Percentiles rank a stretch among this genome's conserved stretches.
Conservation (phyloP, 1,140 invertebrate species). For the Drosophila parvula region DNA sequence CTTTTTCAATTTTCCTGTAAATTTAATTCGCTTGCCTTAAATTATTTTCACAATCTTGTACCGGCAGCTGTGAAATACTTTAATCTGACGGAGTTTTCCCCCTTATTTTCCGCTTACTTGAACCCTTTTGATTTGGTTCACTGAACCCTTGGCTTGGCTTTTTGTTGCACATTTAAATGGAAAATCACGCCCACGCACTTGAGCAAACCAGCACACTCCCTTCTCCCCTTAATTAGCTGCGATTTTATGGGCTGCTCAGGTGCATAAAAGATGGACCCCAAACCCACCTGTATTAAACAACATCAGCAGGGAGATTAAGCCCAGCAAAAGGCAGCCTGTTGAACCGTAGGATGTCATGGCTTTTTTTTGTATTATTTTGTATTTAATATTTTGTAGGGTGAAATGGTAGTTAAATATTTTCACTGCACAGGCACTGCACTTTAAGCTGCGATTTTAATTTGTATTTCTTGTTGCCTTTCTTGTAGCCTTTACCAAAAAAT, state of each 20-base stretch:
- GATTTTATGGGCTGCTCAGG: conserved; percentile 42
- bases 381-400: conserved; percentile 5
- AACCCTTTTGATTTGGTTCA: conserved; percentile 50
- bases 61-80: conserved; percentile 15
- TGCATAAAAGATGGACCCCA: neutral
- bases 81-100: conserved; percentile 26
- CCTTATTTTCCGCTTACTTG: conserved; percentile 3
- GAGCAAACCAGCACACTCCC: conserved; percentile 6
- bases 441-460: neutral
- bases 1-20: neutral
- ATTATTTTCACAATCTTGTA: conserved; percentile 1
- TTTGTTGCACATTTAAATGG: conserved; percentile 57
- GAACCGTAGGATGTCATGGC: conserved; percentile 58
- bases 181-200: conserved; percentile 43
- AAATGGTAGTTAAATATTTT: conserved; percentile 4
- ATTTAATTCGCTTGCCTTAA: neutral
- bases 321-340: conserved; percentile 57
- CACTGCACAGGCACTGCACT: conserved; percentile 40
- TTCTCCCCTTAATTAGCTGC: conserved; percentile 66
- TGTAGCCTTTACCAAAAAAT: conserved; percentile 9
- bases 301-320: conserved; percentile 53
- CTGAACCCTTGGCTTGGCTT: conserved; percentile 36
- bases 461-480: neutral
- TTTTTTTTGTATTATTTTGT: conserved; percentile 3
- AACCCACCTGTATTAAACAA: conserved; percentile 70